These are phyloP conservation scores for Serranus cabrilla DNA, from an alignment of 2,797 vertebrate genomes.

Conservation along the genomic window DNA sequence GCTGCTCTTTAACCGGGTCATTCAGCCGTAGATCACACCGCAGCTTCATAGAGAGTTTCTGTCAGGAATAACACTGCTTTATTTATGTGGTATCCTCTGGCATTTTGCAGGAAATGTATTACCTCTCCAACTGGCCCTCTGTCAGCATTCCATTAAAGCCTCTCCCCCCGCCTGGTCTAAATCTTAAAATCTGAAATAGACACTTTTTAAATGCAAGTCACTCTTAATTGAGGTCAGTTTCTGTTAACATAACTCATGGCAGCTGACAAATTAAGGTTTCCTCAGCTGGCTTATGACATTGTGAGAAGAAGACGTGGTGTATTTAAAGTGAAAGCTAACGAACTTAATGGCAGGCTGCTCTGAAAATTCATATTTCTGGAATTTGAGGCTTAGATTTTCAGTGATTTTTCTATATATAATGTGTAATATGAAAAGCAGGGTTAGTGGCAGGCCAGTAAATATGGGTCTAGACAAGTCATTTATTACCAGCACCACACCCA, in stretches of 20 bases:
- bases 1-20: constrained; percentile 78
- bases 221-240: constrained; percentile 87
- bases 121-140: constrained; percentile 82
- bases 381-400: constrained; percentile 43
- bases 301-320: constrained; percentile 51
- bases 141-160: constrained; percentile 87
- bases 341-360: constrained; percentile 42
- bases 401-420: constrained; percentile 54
- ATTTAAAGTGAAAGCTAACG: constrained; percentile 59
- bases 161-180: constrained; percentile 65
- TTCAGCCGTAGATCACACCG: constrained; percentile 69
- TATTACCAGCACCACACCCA: constrained; percentile 88
- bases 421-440: constrained; percentile 56
- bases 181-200: constrained; percentile 83
- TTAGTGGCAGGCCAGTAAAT: constrained; percentile 74
- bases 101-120: constrained; percentile 84
- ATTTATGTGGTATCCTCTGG: constrained; percentile 83
- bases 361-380: constrained; percentile 52
- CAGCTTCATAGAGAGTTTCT: constrained; percentile 76
- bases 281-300: constrained; percentile 68
- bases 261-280: constrained; percentile 76
- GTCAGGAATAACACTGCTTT: constrained; percentile 82
- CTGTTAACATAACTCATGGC: constrained; percentile 79
- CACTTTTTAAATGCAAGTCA: constrained; percentile 84
- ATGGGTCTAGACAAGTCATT: constrained; percentile 85